phyloP scores from a whole-genome alignment of 1,140 invertebrate genomes.

The Caenorhabditis elegans region DNA sequence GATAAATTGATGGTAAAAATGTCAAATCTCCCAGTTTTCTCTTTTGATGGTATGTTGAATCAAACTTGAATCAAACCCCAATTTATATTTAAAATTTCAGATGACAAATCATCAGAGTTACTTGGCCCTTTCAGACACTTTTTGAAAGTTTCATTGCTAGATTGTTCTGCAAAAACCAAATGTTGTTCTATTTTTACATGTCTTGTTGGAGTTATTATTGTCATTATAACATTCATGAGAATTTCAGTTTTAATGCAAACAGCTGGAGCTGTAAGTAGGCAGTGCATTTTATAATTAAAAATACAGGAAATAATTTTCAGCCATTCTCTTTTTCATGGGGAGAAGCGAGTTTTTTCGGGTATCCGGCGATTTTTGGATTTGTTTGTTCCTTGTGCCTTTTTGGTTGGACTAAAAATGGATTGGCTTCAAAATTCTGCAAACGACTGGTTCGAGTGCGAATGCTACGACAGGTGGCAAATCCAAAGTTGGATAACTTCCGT shows the following conservation, averaged over 20 bases:
- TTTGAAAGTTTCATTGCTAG: background rate
- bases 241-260: background rate
- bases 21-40: background rate
- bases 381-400: background rate
- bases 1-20: too few species aligned
- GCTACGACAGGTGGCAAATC: background rate
- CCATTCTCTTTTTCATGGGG: background rate
- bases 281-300: background rate
- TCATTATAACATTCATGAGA: background rate
- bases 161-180: background rate
- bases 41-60: background rate
- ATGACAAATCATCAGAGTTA: background rate
- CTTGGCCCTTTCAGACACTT: background rate
- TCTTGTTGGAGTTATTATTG: background rate
- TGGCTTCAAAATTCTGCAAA: background rate
- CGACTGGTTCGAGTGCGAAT: background rate
- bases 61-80: too few species aligned
- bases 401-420: constrained; percentile 7
- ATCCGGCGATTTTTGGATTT: background rate
- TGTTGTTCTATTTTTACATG: background rate
- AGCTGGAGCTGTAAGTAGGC: background rate
- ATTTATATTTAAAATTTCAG: background rate
- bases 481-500: background rate
- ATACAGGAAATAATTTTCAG: background rate
- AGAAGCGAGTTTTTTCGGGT: background rate